These are phyloP conservation scores for Lithophane ornitopus DNA, from an alignment of 2,888 invertebrate genomes.

Conservation along the genomic window DNA sequence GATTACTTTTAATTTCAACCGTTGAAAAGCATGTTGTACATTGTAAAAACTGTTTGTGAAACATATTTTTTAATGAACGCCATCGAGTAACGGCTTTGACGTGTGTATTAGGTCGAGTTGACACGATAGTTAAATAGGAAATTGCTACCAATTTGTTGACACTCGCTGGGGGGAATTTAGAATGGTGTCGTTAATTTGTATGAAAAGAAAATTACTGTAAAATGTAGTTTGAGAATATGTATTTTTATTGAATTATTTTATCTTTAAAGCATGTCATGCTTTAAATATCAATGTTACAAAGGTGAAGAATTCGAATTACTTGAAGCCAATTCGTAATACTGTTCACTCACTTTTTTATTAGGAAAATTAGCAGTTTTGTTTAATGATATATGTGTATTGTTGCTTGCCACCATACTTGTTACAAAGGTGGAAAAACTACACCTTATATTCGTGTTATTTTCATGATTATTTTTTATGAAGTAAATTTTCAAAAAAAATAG, in stretches of 20 bases:
- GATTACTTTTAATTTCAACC: slow-evolving; percentile 87
- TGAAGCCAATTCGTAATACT: neutral
- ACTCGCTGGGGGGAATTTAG: slow-evolving; percentile 24
- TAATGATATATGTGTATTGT: neutral
- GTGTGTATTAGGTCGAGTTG: slow-evolving; percentile 76
- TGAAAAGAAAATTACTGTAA: neutral
- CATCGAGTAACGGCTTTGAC: slow-evolving; percentile 78
- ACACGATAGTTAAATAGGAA: slow-evolving; percentile 70
- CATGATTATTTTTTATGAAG: neutral
- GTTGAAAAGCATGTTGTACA: slow-evolving; percentile 82
- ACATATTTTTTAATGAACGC: slow-evolving; percentile 80
- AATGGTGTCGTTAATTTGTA: slow-evolving; percentile 13
- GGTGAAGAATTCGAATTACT: neutral
- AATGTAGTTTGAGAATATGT: neutral
- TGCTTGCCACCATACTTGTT: neutral
- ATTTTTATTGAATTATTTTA: neutral
- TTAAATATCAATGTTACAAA: neutral
- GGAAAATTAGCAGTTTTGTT: neutral
- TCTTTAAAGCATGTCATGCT: too few relatives aligned
- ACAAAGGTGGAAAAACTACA: neutral
- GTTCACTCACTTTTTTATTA: neutral
- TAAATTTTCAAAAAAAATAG: too few relatives aligned
- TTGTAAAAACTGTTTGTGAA: slow-evolving; percentile 80
- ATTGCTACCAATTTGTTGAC: slow-evolving; percentile 41
- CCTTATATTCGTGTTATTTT: neutral